Evolutionary conservation across 37 sponge, comb jelly and placozoan genomes (phyloP), one percentile per base, ranked within the genome.

Genomic region (Aphrocallistes beatrix): DNA sequence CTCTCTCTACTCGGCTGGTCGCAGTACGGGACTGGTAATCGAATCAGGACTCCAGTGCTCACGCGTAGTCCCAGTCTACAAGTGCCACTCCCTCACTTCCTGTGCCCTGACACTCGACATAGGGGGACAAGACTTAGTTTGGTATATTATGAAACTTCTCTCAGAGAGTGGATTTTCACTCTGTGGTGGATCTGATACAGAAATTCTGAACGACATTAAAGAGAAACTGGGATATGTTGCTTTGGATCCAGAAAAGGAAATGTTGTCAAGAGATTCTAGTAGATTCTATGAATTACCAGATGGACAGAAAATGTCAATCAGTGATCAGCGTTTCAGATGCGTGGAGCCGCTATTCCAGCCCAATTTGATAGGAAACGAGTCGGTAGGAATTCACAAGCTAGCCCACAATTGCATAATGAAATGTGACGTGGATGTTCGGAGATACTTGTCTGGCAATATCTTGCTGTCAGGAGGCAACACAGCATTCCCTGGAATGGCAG

Each of bases 401-500:
- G 38, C 39, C 0, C 45, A 81, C 87, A 82, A 38, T 23, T 25
- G 82, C 47, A 38, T 86, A 16, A 81, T 82, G 50, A 75, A 60
- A n/a, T 86, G 87, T 42, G 87, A 86, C 82, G 51, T 82, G 28
- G 82, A 86, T 47, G 45, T 81, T 36, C 21, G 87, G 36, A 38
- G 37, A 16, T 49, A 81, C 38, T 38, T 86, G 50, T 81, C 34
- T 38, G 37, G 37, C 39, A 85, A 38, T n/a, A 86, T 50, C 23
- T 84, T 89, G 37, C 83, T 89, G 23, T 89, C 89, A 19, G 89
- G 89, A 38, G 89, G 89, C n/a, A 89, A 86, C 69, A 89, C 89
- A 38, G 86, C 86, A 86, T 89, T 84, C 51, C 82, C 85, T 10
- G 89, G 89, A 37, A 81, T 89, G 38, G 75, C 86, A 3, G 86